Percentiles rank a stretch among this genome's conserved stretches.
phyloP scores from a whole-genome alignment of 2,888 invertebrate species.

The Argyra leucocephala region DNA sequence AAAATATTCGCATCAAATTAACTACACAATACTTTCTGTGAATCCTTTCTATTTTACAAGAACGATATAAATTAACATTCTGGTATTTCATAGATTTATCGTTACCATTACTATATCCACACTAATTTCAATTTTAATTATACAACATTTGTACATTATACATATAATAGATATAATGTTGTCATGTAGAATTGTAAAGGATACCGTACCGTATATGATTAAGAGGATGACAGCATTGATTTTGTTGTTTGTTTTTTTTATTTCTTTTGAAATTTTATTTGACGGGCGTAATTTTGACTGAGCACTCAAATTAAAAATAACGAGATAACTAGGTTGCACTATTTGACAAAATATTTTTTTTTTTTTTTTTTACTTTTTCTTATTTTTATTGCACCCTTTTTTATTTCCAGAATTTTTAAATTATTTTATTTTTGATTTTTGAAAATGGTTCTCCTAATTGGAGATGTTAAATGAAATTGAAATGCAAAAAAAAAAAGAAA shows the following conservation, averaged over 20 bases:
- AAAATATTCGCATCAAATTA: too few species aligned
- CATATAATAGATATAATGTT: too few species aligned
- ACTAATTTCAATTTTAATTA: neutral
- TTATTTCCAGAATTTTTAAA: neutral
- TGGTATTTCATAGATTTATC: neutral
- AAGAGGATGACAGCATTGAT: neutral
- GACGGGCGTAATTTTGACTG: neutral
- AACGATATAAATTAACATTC: neutral
- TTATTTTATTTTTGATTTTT: neutral
- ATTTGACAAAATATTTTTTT: neutral
- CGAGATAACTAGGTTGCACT: neutral
- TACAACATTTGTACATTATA: too few species aligned
- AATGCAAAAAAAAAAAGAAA: neutral
- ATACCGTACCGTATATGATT: neutral
- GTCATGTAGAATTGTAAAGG: neutral
- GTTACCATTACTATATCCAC: neutral
- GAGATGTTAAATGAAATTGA: neutral
- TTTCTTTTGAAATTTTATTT: neutral
- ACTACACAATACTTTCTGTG: too few species aligned
- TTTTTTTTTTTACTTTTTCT: too few species aligned
- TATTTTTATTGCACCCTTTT: too few species aligned
- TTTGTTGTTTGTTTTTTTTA: neutral
- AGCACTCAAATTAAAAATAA: neutral
- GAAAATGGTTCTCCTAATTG: neutral
- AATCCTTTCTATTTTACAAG: neutral